Evolutionary conservation across 2,888 invertebrate genomes (phyloP), one percentile per base, ranked within the genome.

Genomic region (Acleris sparsana): DNA sequence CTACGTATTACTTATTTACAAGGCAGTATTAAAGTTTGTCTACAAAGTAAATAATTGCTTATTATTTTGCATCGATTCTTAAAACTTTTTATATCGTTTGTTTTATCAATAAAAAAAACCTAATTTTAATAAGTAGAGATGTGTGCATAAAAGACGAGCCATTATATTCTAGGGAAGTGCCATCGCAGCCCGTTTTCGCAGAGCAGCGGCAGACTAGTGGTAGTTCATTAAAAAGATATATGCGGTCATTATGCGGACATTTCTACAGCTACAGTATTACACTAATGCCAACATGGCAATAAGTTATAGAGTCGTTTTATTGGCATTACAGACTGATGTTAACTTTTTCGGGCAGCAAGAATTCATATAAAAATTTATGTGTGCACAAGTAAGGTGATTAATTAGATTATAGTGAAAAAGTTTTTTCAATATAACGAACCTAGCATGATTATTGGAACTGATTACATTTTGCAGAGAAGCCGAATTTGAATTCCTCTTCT

Each of bases 151-250:
- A 80, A 82, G 82, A 81, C 75, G 73, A 75, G 78, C 80, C 73
- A 84, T 39, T 87, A 83, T 84, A 85, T 86, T 86, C 79, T 62
- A 74, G 70, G 72, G 61, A 75, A 81, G 76, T 80, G 82, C 83
- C 79, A 76, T 75, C 73, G 73, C 76, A 79, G 80, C 79, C 77
- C 80, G 78, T 85, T 85, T 84, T 82, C 82, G 80, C 83, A 82
- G 85, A 83, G 80, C 79, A 79, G 82, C 80, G 78, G 78, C 81
- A 80, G 80, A 78, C 80, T 82, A 86, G 80, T 66, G 53, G 61
- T 83, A 80, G 88, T 88, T 89, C 88, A 89, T 90, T 91, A 87
- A 87, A 88, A 85, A 89, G 89, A 90, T 88, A 85, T 87, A 90
- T 89, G 79, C 79, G 85, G 86, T 86, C 86, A 90, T 91, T 88